Evolutionary conservation across 1,140 invertebrate species (phyloP).

Genomic region (Triops longicaudatus): DNA sequence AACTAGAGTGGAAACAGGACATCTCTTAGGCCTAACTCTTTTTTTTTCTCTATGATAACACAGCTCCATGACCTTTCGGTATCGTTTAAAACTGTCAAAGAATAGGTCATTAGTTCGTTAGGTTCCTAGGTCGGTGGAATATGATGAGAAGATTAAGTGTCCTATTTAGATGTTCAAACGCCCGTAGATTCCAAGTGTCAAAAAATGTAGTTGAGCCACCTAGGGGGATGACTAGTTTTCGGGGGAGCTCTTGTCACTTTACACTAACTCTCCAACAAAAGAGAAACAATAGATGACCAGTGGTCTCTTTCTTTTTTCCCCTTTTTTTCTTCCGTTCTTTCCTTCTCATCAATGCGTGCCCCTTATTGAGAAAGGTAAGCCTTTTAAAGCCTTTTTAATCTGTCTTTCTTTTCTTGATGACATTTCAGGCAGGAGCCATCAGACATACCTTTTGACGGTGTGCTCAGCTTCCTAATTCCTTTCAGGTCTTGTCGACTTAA

Average conservation of each 20-base stretch:
- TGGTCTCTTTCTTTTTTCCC: background rate
- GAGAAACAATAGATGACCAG: background rate
- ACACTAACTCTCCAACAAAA: background rate
- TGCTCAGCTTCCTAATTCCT: conserved; percentile 1
- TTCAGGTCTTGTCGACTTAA: background rate
- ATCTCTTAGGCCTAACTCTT: too few relatives aligned
- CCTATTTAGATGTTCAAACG: background rate
- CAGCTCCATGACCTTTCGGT: too few relatives aligned
- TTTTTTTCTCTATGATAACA: too few relatives aligned
- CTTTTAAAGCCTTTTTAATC: background rate
- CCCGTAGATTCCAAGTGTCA: background rate
- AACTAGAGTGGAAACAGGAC: too few relatives aligned
- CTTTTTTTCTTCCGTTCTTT: background rate
- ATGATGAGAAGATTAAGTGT: background rate
- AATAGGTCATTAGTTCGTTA: too few relatives aligned
- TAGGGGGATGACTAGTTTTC: background rate
- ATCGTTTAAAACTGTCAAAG: too few relatives aligned
- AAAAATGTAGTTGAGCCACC: background rate
- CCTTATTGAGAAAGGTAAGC: background rate
- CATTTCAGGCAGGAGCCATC: background rate
- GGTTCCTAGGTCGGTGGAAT: background rate
- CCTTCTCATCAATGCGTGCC: background rate
- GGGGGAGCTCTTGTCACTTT: background rate
- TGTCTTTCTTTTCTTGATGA: conserved; percentile 3
- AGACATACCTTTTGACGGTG: conserved; percentile 5